phyloP scores from a whole-genome alignment of 2,113 vertebrate species.

The Noctilio leporinus region DNA sequence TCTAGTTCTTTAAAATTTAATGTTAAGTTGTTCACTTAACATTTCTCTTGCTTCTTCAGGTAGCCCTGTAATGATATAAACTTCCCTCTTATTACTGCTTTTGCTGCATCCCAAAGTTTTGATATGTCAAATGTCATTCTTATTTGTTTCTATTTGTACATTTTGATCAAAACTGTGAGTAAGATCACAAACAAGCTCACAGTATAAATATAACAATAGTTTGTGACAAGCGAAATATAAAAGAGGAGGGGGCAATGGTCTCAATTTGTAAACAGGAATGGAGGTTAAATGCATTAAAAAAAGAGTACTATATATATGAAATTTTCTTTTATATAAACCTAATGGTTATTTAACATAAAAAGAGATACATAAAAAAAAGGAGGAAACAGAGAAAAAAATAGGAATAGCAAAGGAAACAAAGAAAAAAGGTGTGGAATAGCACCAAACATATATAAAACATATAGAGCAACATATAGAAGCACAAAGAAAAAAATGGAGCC shows the following conservation, averaged over 20 bases:
- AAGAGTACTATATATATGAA: not conserved
- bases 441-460: too few species aligned
- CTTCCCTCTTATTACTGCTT: not conserved
- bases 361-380: not conserved
- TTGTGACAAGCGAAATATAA: not conserved
- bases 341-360: not conserved
- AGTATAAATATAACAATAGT: not conserved
- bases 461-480: not conserved
- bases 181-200: not conserved
- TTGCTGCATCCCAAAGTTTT: not conserved
- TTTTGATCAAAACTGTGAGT: not conserved
- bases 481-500: not conserved
- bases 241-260: not conserved
- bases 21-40: not conserved
- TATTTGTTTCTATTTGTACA: not conserved
- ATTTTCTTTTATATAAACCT: not conserved
- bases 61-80: not conserved
- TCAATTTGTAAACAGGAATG: not conserved
- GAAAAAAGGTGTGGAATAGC: not conserved
- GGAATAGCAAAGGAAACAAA: not conserved
- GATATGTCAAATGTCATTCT: not conserved
- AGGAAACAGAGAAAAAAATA: not conserved
- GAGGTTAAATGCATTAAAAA: not conserved
- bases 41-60: not conserved
- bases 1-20: not conserved